Evolutionary conservation across 2,113 vertebrate genomes (phyloP), one percentile per base, ranked within the genome.

Genomic region (Oophaga pumilio): DNA sequence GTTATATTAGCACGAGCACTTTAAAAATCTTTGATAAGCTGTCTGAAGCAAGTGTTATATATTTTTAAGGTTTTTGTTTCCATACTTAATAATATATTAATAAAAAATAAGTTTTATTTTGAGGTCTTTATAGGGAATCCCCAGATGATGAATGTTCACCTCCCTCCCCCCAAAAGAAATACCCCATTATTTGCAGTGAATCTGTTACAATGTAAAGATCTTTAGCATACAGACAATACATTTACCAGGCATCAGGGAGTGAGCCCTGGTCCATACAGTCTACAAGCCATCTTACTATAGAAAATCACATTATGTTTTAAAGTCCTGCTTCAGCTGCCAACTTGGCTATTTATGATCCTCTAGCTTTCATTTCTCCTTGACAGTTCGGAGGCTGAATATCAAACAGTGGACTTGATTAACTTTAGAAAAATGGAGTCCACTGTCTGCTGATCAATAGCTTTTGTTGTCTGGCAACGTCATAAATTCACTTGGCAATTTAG

Each of bases 371-470:
- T 92, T 89, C 79, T 89, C 86, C 28, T 85, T 81, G 89, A 88
- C 92, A 91, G 86, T 18, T 57, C 90, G 69, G 79, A 62, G 89
- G 64, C 87, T 90, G 60, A 90, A 88, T 90, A 91, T 89, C 89
- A 93, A 93, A 92, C 22, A 88, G 89, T 81, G 84, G 64, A 82
- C 90, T 85, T 92, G 91, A 92, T 92, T 93, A 91, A 93, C 89
- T 91, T 93, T 92, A 91, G 91, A 93, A 93, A 92, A 92, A 91
- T 90, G 18, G 90, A 92, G 90, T 93, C 91, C 89, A 62, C 85
- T 85, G 89, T 91, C 87, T 91, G 89, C 74, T 89, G 90, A 92
- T 93, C 92, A 92, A 93, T 93, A 92, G 69, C 91, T 88, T 93
- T 90, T 89, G 84, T 91, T 91, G 89, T 91, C 90, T 89, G 89